These are phyloP conservation scores for Plemyria rubiginata DNA, from an alignment of 2,888 invertebrate species.

Conservation along the genomic window DNA sequence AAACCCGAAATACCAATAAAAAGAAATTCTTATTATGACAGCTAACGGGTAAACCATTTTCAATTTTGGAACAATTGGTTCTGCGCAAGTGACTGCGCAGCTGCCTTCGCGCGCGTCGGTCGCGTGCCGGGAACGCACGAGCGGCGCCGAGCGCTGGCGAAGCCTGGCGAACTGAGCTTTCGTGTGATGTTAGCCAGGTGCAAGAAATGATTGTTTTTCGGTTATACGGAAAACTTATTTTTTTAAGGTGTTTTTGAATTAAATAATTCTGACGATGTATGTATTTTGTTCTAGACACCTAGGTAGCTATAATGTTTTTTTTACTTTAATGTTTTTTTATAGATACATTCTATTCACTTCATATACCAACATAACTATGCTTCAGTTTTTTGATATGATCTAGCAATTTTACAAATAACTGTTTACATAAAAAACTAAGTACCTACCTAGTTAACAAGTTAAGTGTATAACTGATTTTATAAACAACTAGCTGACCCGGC, in stretches of 20 bases:
- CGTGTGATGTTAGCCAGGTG: constrained; percentile 26
- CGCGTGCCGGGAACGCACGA: constrained; percentile 77
- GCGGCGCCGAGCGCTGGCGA: constrained; percentile 42
- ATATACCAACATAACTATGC: too few relatives aligned
- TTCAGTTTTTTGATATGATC: too few relatives aligned
- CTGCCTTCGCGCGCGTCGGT: constrained; percentile 68
- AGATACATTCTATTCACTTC: too few relatives aligned
- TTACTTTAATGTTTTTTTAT: too few relatives aligned
- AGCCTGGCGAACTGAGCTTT: constrained; percentile 36
- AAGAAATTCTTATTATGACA: constrained; percentile 30
- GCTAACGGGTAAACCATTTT: constrained; percentile 45
- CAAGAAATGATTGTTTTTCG: constrained; percentile 2
- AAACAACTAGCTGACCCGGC: too few relatives aligned
- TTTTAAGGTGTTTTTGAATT: background rate
- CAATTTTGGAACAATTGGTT: constrained; percentile 65
- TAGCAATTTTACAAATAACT: too few relatives aligned
- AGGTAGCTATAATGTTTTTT: too few relatives aligned
- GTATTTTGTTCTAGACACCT: too few relatives aligned
- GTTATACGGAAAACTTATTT: background rate
- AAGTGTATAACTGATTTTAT: too few relatives aligned
- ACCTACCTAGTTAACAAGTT: too few relatives aligned
- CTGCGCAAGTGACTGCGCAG: constrained; percentile 68
- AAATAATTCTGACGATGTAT: too few relatives aligned
- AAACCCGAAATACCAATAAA: constrained; percentile 6
- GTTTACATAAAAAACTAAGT: too few relatives aligned